Evolutionary conservation across 2,113 vertebrate genomes (phyloP).

Genomic region (Anhinga anhinga): DNA sequence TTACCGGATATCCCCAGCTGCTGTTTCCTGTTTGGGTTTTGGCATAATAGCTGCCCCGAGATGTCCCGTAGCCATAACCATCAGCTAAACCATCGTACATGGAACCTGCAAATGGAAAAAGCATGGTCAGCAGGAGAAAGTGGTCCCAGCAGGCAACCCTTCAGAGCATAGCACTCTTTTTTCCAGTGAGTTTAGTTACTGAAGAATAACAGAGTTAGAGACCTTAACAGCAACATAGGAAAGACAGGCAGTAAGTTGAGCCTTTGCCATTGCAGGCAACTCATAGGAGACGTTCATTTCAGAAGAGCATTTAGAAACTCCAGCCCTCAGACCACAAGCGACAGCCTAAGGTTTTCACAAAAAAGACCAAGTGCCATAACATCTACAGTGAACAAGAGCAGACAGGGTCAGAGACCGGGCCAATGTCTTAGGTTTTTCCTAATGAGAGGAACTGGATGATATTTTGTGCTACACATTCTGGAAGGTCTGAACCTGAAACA

Average conservation of each 20-base stretch:
- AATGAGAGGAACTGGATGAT: not conserved
- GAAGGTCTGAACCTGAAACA: not conserved
- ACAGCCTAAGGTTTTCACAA: not conserved
- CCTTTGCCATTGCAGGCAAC: not conserved
- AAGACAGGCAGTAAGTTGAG: not conserved
- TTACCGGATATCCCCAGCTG: slow-evolving; percentile 79
- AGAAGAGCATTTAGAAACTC: not conserved
- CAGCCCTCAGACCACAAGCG: not conserved
- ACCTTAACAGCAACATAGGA: not conserved
- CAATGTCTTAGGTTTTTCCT: not conserved
- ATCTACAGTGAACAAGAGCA: not conserved
- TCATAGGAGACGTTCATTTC: not conserved
- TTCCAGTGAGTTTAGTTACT: not conserved
- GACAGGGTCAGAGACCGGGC: fast-evolving
- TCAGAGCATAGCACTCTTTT: not conserved
- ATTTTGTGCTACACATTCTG: not conserved
- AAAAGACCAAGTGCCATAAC: not conserved
- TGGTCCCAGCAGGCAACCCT: not conserved
- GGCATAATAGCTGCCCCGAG: slow-evolving; percentile 73
- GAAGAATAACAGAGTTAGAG: not conserved
- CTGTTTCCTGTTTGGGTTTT: slow-evolving; percentile 75
- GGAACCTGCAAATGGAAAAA: slow-evolving; percentile 69
- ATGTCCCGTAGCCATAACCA: slow-evolving; percentile 73
- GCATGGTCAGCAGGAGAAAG: not conserved
- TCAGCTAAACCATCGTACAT: slow-evolving; percentile 74